phyloP scores from a whole-genome alignment of 2,888 invertebrate genomes.

The Melanchra persicariae region DNA sequence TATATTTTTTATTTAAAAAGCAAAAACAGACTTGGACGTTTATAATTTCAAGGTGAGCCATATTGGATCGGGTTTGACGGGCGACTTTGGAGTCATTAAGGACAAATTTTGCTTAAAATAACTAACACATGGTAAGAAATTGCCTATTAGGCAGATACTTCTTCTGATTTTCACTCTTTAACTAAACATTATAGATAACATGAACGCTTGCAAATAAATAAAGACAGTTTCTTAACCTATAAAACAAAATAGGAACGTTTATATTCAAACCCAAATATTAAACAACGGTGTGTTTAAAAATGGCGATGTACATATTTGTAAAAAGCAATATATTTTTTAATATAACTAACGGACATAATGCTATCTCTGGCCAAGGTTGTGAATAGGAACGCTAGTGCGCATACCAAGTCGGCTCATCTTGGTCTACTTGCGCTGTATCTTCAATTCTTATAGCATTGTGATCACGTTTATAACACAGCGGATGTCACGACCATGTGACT shows the following conservation, averaged over 20 bases:
- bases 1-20: constrained; percentile 20
- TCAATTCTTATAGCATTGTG: constrained; percentile 75
- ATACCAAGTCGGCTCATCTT: constrained; percentile 78
- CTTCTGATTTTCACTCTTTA: constrained; percentile 4
- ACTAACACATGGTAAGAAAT: background rate
- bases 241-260: constrained; percentile 26
- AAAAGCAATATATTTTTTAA: constrained; percentile 75
- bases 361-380: constrained; percentile 81
- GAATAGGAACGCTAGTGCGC: constrained; percentile 73
- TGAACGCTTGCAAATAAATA: background rate
- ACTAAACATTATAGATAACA: background rate
- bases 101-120: constrained; percentile 31
- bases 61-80: constrained; percentile 55
- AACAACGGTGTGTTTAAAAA: constrained; percentile 79
- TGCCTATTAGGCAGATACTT: background rate
- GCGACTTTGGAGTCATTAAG: constrained; percentile 24
- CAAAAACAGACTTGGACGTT: constrained; percentile 40
- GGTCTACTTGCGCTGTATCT: constrained; percentile 74
- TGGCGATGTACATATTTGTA: constrained; percentile 70
- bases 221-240: constrained; percentile 7
- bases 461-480: constrained; percentile 85
- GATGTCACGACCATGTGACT: constrained; percentile 86
- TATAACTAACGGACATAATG: constrained; percentile 86
- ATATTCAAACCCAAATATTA: constrained; percentile 44
- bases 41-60: constrained; percentile 64